Conservation (phyloP, 2,113 vertebrate species). For the Fukomys damarensis region DNA sequence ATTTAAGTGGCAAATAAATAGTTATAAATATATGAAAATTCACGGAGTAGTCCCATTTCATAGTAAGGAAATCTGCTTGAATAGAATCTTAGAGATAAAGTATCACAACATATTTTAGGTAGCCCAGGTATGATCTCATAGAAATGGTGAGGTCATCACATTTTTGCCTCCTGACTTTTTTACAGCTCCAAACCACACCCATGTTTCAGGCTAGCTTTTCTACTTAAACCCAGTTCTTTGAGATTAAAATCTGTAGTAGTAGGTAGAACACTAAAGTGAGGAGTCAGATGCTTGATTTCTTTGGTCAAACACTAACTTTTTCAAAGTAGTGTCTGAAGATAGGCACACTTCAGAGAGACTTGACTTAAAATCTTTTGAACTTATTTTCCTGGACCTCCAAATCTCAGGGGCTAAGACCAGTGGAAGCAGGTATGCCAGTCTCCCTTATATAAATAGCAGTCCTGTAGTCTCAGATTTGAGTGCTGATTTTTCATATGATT, state of each 20-base stretch:
- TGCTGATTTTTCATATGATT: background rate
- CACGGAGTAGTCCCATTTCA: background rate
- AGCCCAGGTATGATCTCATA: slow-evolving; percentile 35
- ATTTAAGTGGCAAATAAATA: slow-evolving; percentile 33
- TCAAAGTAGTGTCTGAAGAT: slow-evolving; percentile 27
- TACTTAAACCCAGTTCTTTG: slow-evolving; percentile 57
- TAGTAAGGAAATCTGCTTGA: background rate
- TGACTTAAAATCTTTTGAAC: slow-evolving; percentile 30
- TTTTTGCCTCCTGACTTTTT: slow-evolving; percentile 37
- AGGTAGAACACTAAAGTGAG: slow-evolving; percentile 47
- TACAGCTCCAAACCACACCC: slow-evolving; percentile 43
- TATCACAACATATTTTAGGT: background rate
- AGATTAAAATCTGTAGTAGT: slow-evolving; percentile 66
- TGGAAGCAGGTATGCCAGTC: slow-evolving; percentile 44
- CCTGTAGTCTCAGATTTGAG: background rate
- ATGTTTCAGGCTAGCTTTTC: slow-evolving; percentile 64
- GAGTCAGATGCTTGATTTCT: background rate
- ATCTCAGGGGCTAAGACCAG: background rate
- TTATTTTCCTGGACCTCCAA: background rate
- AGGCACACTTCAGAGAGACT: background rate
- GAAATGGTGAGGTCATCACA: slow-evolving; percentile 4
- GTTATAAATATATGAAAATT: slow-evolving; percentile 4
- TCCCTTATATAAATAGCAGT: background rate
- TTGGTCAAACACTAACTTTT: slow-evolving; percentile 46
- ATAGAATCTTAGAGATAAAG: background rate